Base-by-base conservation (phyloP, 2,888 invertebrate genomes). In the Lycia hirtaria region DNA sequence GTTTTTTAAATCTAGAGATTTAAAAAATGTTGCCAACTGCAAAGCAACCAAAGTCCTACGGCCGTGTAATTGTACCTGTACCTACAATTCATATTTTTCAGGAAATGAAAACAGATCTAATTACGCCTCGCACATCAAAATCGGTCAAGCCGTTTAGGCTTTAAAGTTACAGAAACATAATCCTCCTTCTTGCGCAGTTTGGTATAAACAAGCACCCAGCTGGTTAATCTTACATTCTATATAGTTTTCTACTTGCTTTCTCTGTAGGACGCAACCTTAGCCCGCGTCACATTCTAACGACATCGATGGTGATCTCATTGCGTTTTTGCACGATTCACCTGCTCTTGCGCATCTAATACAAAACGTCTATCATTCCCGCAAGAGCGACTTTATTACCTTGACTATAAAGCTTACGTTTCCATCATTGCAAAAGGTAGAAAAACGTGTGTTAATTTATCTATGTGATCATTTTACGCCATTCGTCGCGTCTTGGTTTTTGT, bases 261-360 rank as follows among this genome's bases (percentile, higher is more conserved):
- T n/a, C 19, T 12, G 17, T 45, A 47, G 47, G 47, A 54, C 47
- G 28, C 0, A 28, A 7, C 20, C 24, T 37, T 51, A 67, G 54
- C 73, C 63, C 77, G 69, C 81, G 80, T 84, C 83, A 80, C 82
- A 84, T 81, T 73, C 73, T 75, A 82, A 81, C 78, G 86, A 85
- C 80, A 76, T 64, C 69, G 75, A 74, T 76, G 85, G 80, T 88
- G 88, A 88, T 88, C 85, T 88, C 88, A 87, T 80, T 79, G 81
- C 83, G 87, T 87, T 88, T 89, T 87, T 87, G 88, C 88, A 87
- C 87, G 87, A 87, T 68, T 78, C 77, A 73, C 74, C 75, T 81
- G 80, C 43, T 28, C 41, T 14, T 12, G 15, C 49, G 33, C 20
- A 33, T 45, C 33, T 22, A 32, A 22, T 22, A 22, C 38, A 22